Base-by-base conservation (phyloP, 2,113 vertebrate species). In the Scalopus aquaticus region DNA sequence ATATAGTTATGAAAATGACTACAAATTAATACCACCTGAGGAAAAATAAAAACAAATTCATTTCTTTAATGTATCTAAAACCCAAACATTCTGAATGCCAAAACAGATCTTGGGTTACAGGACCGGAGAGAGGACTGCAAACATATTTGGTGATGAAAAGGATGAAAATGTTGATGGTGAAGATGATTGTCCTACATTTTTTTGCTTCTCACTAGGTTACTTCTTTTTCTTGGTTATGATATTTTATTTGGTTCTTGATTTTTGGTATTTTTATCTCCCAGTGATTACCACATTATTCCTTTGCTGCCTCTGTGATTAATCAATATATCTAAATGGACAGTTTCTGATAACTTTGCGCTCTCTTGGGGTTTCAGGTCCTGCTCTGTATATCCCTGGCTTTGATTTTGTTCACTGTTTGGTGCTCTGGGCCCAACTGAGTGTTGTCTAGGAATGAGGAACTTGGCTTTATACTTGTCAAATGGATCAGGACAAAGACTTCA, bases 391-490 rank as follows among this genome's bases (percentile, higher is more conserved):
- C 54, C 24, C 28, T 78, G 46, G 15, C 86, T 96, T 95, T 74
- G 56, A 83, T 67, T 94, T 73, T 15, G 9, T 9, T 73, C 70
- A 46, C n/a, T 39, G 28, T 65, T 62, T 91, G 67, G 42, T 81
- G 32, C 19, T 90, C 54, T 86, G 64, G 49, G 15, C 20, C 60
- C 51, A 67, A 1, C 26, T 81, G 58, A 88, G 30, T 73, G 76
- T 51, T 74, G 88, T 86, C 74, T 88, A 58, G 74, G 86, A 72
- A 84, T 82, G 70, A 96, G 22, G 12, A 92, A 76, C 30, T 95
- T 88, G 82, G 67, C 69, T 90, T 92, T 82, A 15, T n/a, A 28
- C 28, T 87, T 78, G 82, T 79, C 56, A 62, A 49, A 49, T 64
- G 44, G 46, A 58, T 81, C 24, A 88, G 37, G 51, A 95, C 82